Conservation (phyloP, 1,140 invertebrate genomes). For the Philotrypesis tridentata region DNA sequence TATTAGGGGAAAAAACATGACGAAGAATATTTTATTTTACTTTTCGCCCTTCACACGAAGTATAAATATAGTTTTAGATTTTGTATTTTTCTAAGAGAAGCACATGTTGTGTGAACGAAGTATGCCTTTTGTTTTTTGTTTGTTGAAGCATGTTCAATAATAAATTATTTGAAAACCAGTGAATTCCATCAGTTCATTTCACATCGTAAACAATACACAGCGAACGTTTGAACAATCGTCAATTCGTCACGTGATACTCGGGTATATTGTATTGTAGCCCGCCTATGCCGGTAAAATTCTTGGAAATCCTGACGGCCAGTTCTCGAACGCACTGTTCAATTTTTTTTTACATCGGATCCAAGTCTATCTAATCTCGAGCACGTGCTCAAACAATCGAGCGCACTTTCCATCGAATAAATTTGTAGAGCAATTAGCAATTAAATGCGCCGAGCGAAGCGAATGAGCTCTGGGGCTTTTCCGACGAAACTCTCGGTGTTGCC, state of each 20-base stretch:
- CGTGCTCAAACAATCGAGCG: not conserved
- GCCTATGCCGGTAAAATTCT: not conserved
- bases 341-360: too few species aligned
- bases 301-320: slow-evolving; percentile 1
- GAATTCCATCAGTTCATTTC: not conserved
- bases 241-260: too few species aligned
- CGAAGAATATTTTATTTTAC: not conserved
- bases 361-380: not conserved
- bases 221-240: too few species aligned
- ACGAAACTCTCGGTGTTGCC: not conserved
- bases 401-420: not conserved
- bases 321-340: too few species aligned
- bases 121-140: not conserved
- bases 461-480: not conserved
- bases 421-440: not conserved
- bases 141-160: not conserved
- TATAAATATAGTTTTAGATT: not conserved
- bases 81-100: not conserved
- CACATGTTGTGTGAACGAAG: slow-evolving; percentile 1
- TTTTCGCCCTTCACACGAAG: not conserved
- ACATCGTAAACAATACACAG: too few species aligned
- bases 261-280: too few species aligned
- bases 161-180: not conserved
- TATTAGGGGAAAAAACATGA: not conserved
- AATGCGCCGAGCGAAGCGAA: not conserved